Conservation (phyloP, 2,888 invertebrate genomes). For the Perdita meconis region DNA sequence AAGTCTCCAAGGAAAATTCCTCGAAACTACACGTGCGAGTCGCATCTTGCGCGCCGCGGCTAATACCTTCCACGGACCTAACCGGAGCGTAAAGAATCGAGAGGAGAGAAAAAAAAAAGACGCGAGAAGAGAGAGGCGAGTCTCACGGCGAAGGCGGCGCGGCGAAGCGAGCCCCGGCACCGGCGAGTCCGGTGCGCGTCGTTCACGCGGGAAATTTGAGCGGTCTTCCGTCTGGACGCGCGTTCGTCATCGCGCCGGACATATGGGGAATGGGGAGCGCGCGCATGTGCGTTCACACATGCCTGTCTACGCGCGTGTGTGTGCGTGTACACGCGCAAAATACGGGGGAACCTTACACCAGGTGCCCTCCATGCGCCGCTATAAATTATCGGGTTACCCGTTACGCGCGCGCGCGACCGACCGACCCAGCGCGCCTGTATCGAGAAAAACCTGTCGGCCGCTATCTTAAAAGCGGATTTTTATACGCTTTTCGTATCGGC, state of each 20-base stretch:
- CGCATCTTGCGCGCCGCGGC: background rate
- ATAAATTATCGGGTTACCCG: slow-evolving; percentile 73
- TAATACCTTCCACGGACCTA: slow-evolving; percentile 16
- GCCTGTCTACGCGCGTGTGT: slow-evolving; percentile 15
- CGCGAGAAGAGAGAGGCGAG: background rate
- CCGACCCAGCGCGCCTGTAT: slow-evolving; percentile 41
- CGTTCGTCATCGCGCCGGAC: slow-evolving; percentile 65
- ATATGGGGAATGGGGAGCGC: slow-evolving; percentile 59
- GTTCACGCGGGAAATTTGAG: slow-evolving; percentile 74
- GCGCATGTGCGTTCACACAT: slow-evolving; percentile 38
- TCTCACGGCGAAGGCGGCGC: slow-evolving; percentile 56
- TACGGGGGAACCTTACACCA: slow-evolving; percentile 66
- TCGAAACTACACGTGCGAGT: background rate
- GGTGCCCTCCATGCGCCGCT: slow-evolving; percentile 62
- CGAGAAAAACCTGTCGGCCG: slow-evolving; percentile 63
- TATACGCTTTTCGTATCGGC: slow-evolving; percentile 53
- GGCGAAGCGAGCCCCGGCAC: no score
- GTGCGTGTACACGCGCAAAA: slow-evolving; percentile 19
- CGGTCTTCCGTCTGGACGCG: slow-evolving; percentile 71
- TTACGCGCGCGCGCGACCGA: slow-evolving; percentile 50
- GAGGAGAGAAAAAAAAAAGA: background rate
- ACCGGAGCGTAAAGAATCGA: slow-evolving; percentile 20
- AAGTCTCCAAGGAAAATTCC: background rate
- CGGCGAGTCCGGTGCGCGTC: slow-evolving; percentile 58
- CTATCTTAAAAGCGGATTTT: slow-evolving; percentile 62